Evolutionary conservation across 2,113 vertebrate species (phyloP), one percentile per base, ranked within the genome.

Genomic region (Verasper variegatus): DNA sequence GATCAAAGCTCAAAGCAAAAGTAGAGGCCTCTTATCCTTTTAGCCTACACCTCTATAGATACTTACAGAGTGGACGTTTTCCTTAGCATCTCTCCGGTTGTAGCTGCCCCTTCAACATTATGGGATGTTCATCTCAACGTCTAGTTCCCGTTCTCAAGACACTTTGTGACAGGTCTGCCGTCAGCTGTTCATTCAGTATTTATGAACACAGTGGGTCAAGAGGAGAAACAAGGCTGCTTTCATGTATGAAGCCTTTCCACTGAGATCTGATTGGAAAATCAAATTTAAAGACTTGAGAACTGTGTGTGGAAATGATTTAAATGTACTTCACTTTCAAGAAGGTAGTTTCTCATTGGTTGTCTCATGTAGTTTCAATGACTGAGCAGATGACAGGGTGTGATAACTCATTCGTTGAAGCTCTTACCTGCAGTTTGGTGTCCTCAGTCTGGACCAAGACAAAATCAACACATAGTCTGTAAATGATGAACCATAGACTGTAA

Each of bases 161-260:
- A 20, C 49, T 66, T 40, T 35, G 61, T n/a, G 35, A 63, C 31
- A 23, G 26, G 12, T 52, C 55, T 23, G 26, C 26, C 18, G 20
- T 49, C 21, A 55, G 55, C 20, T 31, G 60, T 18, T 72, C 68
- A 54, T 56, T 51, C 54, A 66, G n/a, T 55, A 71, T 68, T 71
- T 37, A 68, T 72, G 72, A 76, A 31, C 49, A 18, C 58, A 52
- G 27, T 31, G 27, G 26, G 20, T 17, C 49, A 37, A 18, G 54
- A 52, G 45, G 7, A 26, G 26, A 63, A 54, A 66, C 61, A 14
- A 21, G 35, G 35, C 35, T 26, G 35, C 54, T 5, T 26, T 57
- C 67, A 18, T 23, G 51, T 21, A 17, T 9, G 13, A 27, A 60
- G 58, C 18, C 4, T 26, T 45, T 62, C 24, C 18, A 0, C 23